Evolutionary conservation across 2,113 vertebrate species (phyloP).

Genomic region (Tachysurus fulvidraco): DNA sequence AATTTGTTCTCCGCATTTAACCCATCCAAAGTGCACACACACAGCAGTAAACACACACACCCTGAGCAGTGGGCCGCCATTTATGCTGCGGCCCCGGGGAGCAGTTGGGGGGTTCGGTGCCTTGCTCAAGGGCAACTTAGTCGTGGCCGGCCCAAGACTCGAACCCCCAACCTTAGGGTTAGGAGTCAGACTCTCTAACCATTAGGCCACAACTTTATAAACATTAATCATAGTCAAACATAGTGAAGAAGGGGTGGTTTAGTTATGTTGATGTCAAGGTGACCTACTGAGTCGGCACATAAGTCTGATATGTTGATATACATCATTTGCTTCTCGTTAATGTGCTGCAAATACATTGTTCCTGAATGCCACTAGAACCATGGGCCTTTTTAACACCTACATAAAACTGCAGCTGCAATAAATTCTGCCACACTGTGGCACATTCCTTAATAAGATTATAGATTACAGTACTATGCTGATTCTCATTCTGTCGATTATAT

Average conservation of each 20-base stretch:
- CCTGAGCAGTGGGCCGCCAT: too few species aligned
- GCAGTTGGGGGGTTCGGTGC: too few species aligned
- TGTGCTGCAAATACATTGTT: not conserved
- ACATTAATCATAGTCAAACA: not conserved
- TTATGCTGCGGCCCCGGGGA: too few species aligned
- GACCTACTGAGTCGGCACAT: not conserved
- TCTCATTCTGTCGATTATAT: not conserved
- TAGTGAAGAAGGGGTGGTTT: not conserved
- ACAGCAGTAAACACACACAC: too few species aligned
- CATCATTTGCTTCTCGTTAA: not conserved
- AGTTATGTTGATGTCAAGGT: not conserved
- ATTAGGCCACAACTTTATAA: too few species aligned
- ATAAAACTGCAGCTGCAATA: slow-evolving; percentile 16
- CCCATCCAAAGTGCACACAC: too few species aligned
- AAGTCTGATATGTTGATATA: not conserved
- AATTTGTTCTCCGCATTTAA: too few species aligned
- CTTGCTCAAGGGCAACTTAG: too few species aligned
- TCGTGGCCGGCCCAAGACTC: too few species aligned
- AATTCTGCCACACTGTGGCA: not conserved
- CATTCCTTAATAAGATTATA: slow-evolving; percentile 31
- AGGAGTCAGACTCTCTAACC: too few species aligned
- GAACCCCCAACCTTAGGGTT: too few species aligned
- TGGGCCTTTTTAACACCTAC: not conserved
- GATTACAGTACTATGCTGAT: slow-evolving; percentile 8
- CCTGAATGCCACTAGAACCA: not conserved